Conservation (phyloP, 1,140 invertebrate genomes). For the Temnothorax nylanderi region DNA sequence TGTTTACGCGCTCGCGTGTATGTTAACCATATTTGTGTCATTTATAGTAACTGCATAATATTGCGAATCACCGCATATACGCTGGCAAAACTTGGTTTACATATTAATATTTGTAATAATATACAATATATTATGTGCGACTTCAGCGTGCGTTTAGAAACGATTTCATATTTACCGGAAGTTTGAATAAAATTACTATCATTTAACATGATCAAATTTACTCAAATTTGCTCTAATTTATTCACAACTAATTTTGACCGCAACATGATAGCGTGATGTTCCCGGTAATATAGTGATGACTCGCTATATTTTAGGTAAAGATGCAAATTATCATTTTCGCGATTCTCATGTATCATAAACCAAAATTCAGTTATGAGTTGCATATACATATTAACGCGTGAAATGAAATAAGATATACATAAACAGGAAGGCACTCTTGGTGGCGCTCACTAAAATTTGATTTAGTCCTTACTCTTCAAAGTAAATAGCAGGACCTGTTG, state of each 20-base stretch:
- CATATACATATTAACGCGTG: not conserved
- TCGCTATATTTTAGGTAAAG: not conserved
- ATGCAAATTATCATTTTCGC: not conserved
- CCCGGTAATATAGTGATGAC: too few species aligned
- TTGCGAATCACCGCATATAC: not conserved
- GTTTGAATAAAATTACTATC: slow-evolving; percentile 30
- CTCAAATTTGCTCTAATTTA: slow-evolving; percentile 20
- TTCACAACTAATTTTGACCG: not conserved
- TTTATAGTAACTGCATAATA: not conserved
- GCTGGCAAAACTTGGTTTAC: slow-evolving; percentile 1
- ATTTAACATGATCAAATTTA: slow-evolving; percentile 1
- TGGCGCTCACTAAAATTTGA: slow-evolving; percentile 49
- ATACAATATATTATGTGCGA: not conserved
- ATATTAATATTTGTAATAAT: slow-evolving; percentile 33
- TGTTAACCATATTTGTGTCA: not conserved
- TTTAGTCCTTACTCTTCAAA: slow-evolving; percentile 55
- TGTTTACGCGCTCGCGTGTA: too few species aligned
- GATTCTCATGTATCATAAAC: slow-evolving; percentile 3
- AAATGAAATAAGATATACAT: slow-evolving; percentile 42
- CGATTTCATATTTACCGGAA: slow-evolving; percentile 6
- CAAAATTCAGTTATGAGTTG: slow-evolving; percentile 1
- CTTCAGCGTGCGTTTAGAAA: not conserved
- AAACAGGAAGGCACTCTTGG: not conserved
- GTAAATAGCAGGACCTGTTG: slow-evolving; percentile 60
- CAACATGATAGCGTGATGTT: not conserved